A percentile compares a stretch with the other conserved stretches of the same genome.
phyloP scores from a whole-genome alignment of 2,113 vertebrate genomes.

The Podocnemis expansa region DNA sequence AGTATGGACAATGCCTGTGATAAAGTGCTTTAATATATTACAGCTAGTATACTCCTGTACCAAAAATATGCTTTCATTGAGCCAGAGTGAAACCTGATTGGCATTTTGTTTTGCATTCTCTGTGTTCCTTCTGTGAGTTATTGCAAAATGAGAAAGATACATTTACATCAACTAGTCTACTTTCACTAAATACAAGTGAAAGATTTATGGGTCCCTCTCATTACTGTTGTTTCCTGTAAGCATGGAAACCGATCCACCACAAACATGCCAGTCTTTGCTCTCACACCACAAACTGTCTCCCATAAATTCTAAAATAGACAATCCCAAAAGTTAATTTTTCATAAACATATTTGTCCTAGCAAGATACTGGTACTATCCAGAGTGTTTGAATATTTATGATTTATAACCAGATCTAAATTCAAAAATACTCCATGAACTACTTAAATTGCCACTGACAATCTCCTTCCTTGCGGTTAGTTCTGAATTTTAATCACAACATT shows the following conservation, averaged over 20 bases:
- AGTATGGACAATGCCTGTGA: background rate
- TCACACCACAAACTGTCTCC: constrained; percentile 55
- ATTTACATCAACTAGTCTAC: constrained; percentile 61
- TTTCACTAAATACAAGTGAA: constrained; percentile 43
- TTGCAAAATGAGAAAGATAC: constrained; percentile 68
- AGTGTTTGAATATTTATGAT: constrained; percentile 32
- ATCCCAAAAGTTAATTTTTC: constrained; percentile 38
- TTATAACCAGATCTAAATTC: constrained; percentile 14
- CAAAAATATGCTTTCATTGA: background rate
- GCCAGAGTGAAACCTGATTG: constrained; percentile 36
- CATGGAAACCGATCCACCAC: constrained; percentile 61
- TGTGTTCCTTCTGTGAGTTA: constrained; percentile 43
- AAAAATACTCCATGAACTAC: constrained; percentile 8
- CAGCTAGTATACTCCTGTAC: constrained; percentile 8
- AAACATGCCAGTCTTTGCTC: constrained; percentile 58
- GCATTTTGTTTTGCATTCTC: constrained; percentile 44
- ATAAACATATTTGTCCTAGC: background rate
- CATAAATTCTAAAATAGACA: constrained; percentile 46
- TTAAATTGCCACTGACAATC: background rate
- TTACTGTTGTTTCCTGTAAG: constrained; percentile 65
- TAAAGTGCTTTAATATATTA: background rate
- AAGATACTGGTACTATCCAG: constrained; percentile 8
- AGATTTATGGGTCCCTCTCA: constrained; percentile 74
- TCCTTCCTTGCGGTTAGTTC: background rate
- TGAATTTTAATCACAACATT: background rate